Evolutionary conservation across 2,797 vertebrate species (phyloP).

Genomic region (Xerus rutilus): DNA sequence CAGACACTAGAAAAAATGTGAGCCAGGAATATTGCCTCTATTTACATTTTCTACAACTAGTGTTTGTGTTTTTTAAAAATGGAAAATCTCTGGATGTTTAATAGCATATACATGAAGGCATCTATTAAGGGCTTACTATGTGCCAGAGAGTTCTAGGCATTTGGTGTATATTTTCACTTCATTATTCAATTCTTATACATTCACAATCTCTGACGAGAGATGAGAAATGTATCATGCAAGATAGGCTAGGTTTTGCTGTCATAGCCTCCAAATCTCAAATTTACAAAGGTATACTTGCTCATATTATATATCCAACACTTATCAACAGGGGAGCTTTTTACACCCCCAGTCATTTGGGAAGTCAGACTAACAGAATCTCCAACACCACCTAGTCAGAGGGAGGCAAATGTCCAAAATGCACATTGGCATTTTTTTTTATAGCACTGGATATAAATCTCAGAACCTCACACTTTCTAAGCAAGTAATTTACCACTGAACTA

Average conservation of each 20-base stretch:
- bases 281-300: constrained; percentile 17
- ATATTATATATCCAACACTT: background rate
- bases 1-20: constrained; percentile 25
- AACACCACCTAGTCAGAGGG: background rate
- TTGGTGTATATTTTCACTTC: constrained; percentile 3
- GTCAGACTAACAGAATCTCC: constrained; percentile 23
- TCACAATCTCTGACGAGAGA: constrained; percentile 36
- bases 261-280: background rate
- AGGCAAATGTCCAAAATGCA: constrained; percentile 24
- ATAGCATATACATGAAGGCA: background rate
- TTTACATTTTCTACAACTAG: constrained; percentile 33
- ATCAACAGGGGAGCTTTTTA: background rate
- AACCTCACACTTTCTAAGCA: no score
- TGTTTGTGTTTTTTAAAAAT: constrained; percentile 8
- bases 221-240: background rate
- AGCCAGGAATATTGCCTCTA: constrained; percentile 1
- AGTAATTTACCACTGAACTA: no score
- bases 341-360: background rate
- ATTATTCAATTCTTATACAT: constrained; percentile 18
- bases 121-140: background rate
- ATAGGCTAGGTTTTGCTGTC: background rate
- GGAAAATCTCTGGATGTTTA: background rate
- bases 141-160: constrained; percentile 1
- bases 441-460: no score
- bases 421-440: background rate